Evolutionary conservation across 1,140 invertebrate genomes (phyloP), one percentile per base, ranked within the genome.

Genomic region (Conus ventricosus): DNA sequence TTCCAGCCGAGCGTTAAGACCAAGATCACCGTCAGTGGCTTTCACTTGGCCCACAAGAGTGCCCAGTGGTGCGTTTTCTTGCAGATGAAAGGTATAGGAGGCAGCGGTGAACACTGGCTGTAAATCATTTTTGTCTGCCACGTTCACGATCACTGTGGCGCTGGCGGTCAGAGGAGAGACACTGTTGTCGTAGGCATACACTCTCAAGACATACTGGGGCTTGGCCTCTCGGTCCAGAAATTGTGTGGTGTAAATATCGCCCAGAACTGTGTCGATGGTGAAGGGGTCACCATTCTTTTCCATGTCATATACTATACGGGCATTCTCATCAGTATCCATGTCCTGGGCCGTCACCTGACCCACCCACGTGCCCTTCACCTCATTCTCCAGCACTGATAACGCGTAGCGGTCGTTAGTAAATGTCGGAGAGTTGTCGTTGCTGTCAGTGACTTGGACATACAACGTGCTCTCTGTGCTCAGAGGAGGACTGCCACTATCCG

Each of bases 71-170:
- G 97, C 97, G 1, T 97, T 98, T 96, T 99, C 99, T 82, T 97
- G 94, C 0, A 99, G 97, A 0, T 96, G 97, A 57, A 99, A 97
- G 87, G 96, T 96, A 87, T 94, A 95, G 0, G 98, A 97, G 0
- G 97, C 96, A 51, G 98, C 98, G 51, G 98, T 95, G 93, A 99
- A 99, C 89, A 97, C 96, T 0, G 98, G 98, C 1, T 96, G 96
- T 93, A 99, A 98, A 94, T 99, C 99, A 95, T 99, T 99, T 94
- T 98, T 98, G 95, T 99, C 99, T n/a, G 98, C 94, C 95, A 96
- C 80, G 95, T 95, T 85, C 5, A 99, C 96, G 3, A 96, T 96
- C 0, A 99, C 97, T 1, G 96, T 97, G 0, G 97, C 97, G 80
- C 97, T 96, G 0, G 97, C 96, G 23, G 96, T 97, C 10, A 97